Base-by-base conservation (phyloP, 2,888 invertebrate species). In the Marasmarcha lunaedactyla region DNA sequence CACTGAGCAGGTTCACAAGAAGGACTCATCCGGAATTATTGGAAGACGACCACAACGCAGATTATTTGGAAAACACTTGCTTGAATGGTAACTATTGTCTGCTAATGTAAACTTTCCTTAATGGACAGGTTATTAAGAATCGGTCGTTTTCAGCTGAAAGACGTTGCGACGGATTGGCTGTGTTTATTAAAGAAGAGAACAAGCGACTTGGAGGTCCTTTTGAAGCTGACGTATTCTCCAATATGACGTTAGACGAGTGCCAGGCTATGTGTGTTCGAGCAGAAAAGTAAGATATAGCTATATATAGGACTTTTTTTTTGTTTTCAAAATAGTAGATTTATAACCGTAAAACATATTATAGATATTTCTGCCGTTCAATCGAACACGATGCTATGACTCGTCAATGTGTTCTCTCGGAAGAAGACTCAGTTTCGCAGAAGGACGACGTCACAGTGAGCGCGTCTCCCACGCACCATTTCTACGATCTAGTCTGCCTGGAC, bases 1-100 rank as follows among this genome's bases (percentile, higher is more conserved):
- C 90, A 6, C 70, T 95, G 26, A 94, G 93, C 61, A 70, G 88
- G 59, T 94, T 93, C 59, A 95, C 95, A 0, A 83, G 94, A 54
- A 85, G 95, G 57, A 94, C 94, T 0, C 94, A 94, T 65, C 94
- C 95, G 0, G 92, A 93, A 55, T 73, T 93, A 9, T 72, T 95
- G 36, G 91, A 92, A 66, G 93, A 94, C 54, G 94, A 95, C 62
- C 90, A 93, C 1, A 93, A 92, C 62, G 90, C 92, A 1, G 95
- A 95, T 65, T 95, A 95, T 68, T 81, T 95, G 57, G 95, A 95
- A 83, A 95, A 95, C 59, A 93, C 94, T 36, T 95, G 95, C 64
- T 76, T 95, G 9, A 94, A 92, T 60, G 92, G 95, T 94, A 84
- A 54, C 54, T 36, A 26, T 35, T 9, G 4, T 25, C n/a, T 4